Base-by-base conservation (phyloP, 2,888 invertebrate species). In the Nebria brevicollis region DNA sequence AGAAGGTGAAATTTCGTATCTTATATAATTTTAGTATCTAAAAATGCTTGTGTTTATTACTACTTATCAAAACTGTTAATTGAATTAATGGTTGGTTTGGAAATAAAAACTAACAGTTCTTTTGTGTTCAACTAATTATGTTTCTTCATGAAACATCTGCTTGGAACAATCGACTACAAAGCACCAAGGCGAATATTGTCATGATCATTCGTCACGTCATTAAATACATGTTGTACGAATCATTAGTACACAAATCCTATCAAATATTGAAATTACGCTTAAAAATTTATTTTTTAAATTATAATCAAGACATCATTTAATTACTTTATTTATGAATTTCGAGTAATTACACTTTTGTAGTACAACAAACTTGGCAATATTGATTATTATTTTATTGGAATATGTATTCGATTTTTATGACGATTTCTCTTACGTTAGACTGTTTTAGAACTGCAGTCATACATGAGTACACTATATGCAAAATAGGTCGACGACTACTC, bases 401-500 rank as follows among this genome's bases (percentile, higher is more conserved):
- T 34, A 34, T 34, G 1, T 34, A 34, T 34, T 4, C 34, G 34
- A 34, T 34, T 34, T 34, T 34, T 34, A 34, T 34, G 5, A 34
- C n/a, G 66, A 8, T 66, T 20, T 66, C 15, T 66, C 25, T 11
- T 25, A 66, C 2, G 70, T 13, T 54, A 8, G 4, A 70, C 34
- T 70, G 70, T 70, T 70, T 70, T 25, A 6, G 26, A 70, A 70
- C 25, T 20, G 34, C 70, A 25, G 20, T 8, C 15, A 34, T 26
- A 70, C 34, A 34, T 34, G 34, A 34, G 34, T 70, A 13, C 34
- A 70, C 20, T 13, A 43, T 76, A 72, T 77, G 77, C 72, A 77
- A 77, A 54, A 77, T 77, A 77, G 72, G 41, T 20, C 72, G 72
- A 43, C 76, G 66, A 34, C 41, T 68, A 43, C 77, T 26, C 43